These are phyloP conservation scores for Maconellicoccus hirsutus DNA, from an alignment of 1,140 invertebrate species.

Conservation along the genomic window DNA sequence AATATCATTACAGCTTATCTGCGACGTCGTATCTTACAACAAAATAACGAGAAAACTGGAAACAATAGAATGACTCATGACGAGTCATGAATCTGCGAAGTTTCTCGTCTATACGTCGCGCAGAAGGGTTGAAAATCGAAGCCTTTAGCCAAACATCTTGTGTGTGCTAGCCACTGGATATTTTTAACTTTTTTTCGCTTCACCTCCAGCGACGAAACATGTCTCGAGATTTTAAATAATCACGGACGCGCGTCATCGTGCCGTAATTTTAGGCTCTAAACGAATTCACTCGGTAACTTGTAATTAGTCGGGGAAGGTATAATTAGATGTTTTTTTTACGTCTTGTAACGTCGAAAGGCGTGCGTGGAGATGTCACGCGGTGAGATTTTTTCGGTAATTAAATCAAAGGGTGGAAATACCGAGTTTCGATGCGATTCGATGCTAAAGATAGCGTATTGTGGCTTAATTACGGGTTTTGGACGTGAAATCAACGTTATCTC, in stretches of 20 bases:
- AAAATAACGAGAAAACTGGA: not conserved
- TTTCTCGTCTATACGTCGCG: no score
- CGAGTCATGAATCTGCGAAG: no score
- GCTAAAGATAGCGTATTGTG: no score
- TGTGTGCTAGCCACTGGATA: not conserved
- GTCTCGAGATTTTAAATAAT: constrained; percentile 1
- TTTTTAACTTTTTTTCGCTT: not conserved
- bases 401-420: not conserved
- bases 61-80: not conserved
- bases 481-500: no score
- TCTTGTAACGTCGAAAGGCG: not conserved
- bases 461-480: no score
- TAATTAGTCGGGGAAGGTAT: not conserved
- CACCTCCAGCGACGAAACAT: not conserved
- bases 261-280: constrained; percentile 2
- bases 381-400: not conserved
- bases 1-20: not conserved
- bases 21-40: not conserved
- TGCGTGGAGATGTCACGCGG: not conserved
- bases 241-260: constrained; percentile 1
- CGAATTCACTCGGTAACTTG: not conserved
- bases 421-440: no score
- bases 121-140: not conserved
- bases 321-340: not conserved
- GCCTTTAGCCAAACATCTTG: not conserved